Percentiles rank a stretch among this genome's conserved stretches.
Evolutionary conservation across 2,888 invertebrate species (phyloP).

Genomic region (Xylota segnis): DNA sequence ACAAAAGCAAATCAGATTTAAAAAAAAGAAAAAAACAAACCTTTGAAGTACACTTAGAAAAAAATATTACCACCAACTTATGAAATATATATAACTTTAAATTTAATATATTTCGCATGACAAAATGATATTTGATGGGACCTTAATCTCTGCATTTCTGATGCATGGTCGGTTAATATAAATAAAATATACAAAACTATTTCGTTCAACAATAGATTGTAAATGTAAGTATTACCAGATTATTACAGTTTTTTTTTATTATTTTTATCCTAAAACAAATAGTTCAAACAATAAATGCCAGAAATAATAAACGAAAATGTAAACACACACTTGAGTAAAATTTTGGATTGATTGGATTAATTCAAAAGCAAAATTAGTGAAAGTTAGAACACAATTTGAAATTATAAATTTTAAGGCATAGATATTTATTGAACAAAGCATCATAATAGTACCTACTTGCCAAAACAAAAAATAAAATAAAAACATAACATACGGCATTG

Average conservation of each 20-base stretch:
- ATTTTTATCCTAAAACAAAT: slow-evolving; percentile 42
- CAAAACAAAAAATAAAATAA: slow-evolving; percentile 19
- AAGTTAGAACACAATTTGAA: slow-evolving; percentile 50
- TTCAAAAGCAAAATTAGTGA: slow-evolving; percentile 35
- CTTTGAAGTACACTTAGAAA: slow-evolving; percentile 44
- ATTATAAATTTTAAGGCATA: slow-evolving; percentile 56
- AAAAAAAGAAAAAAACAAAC: slow-evolving; percentile 25
- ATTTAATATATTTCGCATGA: slow-evolving; percentile 78
- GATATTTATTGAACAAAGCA: slow-evolving; percentile 60
- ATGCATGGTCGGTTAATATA: slow-evolving; percentile 78
- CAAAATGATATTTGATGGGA: slow-evolving; percentile 79
- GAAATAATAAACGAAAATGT: slow-evolving; percentile 18
- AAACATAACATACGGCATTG: slow-evolving; percentile 57
- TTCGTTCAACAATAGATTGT: slow-evolving; percentile 79
- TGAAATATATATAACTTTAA: slow-evolving; percentile 74
- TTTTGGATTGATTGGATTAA: slow-evolving; percentile 42
- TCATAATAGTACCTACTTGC: slow-evolving; percentile 46
- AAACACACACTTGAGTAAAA: slow-evolving; percentile 30
- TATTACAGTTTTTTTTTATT: slow-evolving; percentile 52
- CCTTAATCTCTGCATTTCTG: slow-evolving; percentile 76
- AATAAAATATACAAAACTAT: slow-evolving; percentile 71
- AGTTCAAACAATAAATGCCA: slow-evolving; percentile 69
- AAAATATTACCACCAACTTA: slow-evolving; percentile 52
- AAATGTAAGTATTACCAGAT: slow-evolving; percentile 79
- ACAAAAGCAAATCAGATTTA: slow-evolving; percentile 25